Conservation (phyloP, 2,113 vertebrate species). For the Gasterosteus aculeatus region DNA sequence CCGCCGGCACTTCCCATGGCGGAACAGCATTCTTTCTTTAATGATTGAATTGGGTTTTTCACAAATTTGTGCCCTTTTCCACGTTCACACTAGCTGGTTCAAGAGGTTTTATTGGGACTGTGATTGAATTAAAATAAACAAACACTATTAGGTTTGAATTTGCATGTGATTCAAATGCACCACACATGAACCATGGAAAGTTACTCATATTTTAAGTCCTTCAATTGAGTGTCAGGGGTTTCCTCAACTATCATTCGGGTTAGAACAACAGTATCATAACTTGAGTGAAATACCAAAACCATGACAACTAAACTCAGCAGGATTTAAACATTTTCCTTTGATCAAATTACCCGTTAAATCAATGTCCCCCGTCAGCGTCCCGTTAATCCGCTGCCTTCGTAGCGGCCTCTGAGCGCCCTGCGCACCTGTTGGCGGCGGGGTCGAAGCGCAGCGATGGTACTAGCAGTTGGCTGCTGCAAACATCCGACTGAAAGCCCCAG, state of each 20-base stretch:
- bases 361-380: neutral
- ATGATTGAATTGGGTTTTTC: neutral
- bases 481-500: slow-evolving; percentile 99
- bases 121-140: too few species aligned
- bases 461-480: slow-evolving; percentile 98
- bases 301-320: neutral
- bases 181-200: neutral
- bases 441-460: slow-evolving; percentile 75
- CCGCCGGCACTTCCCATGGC: neutral
- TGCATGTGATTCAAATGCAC: neutral
- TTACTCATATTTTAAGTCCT: neutral
- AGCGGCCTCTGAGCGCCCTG: too few species aligned
- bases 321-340: neutral
- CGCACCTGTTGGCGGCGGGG: neutral
- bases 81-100: neutral
- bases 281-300: neutral
- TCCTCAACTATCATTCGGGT: neutral
- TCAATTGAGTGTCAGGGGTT: too few species aligned
- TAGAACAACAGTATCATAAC: neutral
- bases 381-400: neutral
- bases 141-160: neutral
- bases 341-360: neutral
- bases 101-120: neutral
- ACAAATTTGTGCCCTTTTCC: neutral
- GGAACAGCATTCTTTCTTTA: neutral